Evolutionary conservation across 2,888 invertebrate genomes (phyloP).

Genomic region (Neria commutata): DNA sequence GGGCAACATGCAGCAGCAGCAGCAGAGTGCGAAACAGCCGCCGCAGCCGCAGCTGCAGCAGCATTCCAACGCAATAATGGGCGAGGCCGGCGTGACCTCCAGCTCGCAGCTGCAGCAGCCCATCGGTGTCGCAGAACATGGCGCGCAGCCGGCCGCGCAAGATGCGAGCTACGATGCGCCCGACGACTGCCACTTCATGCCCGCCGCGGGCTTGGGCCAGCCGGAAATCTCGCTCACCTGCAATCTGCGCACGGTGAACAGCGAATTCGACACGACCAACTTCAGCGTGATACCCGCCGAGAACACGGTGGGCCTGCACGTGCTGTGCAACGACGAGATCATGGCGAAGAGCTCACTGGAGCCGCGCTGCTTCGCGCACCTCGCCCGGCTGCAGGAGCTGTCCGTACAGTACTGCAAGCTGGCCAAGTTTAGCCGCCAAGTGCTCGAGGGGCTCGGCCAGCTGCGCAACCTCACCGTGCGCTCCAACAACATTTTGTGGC

Average conservation of each 20-base stretch:
- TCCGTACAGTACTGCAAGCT: slow-evolving; percentile 87
- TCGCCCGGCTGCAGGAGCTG: slow-evolving; percentile 79
- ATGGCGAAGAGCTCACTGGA: slow-evolving; percentile 80
- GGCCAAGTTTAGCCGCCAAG: slow-evolving; percentile 79
- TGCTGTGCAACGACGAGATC: slow-evolving; percentile 81
- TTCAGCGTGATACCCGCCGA: slow-evolving; percentile 86
- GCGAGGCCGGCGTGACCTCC: slow-evolving; percentile 52
- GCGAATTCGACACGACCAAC: slow-evolving; percentile 86
- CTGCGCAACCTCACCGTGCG: slow-evolving; percentile 83
- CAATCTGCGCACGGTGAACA: slow-evolving; percentile 82
- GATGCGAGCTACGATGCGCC: slow-evolving; percentile 74
- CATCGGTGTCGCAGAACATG: slow-evolving; percentile 31
- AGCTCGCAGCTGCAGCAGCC: slow-evolving; percentile 45
- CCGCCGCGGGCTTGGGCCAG: slow-evolving; percentile 50
- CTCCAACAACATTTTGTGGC: slow-evolving; percentile 85
- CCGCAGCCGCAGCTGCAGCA: slow-evolving; percentile 35
- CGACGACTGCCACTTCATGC: slow-evolving; percentile 72
- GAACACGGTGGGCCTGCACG: slow-evolving; percentile 78
- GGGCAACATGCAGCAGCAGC: slow-evolving; percentile 32
- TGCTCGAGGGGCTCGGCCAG: slow-evolving; percentile 79
- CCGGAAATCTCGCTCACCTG: slow-evolving; percentile 81
- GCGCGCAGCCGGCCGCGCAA: slow-evolving; percentile 12
- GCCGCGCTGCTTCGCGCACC: slow-evolving; percentile 78
- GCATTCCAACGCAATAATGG: slow-evolving; percentile 56
- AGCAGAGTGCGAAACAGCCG: slow-evolving; percentile 27